Evolutionary conservation across 2,888 invertebrate genomes (phyloP).

Genomic region (Cephus sareptanus): DNA sequence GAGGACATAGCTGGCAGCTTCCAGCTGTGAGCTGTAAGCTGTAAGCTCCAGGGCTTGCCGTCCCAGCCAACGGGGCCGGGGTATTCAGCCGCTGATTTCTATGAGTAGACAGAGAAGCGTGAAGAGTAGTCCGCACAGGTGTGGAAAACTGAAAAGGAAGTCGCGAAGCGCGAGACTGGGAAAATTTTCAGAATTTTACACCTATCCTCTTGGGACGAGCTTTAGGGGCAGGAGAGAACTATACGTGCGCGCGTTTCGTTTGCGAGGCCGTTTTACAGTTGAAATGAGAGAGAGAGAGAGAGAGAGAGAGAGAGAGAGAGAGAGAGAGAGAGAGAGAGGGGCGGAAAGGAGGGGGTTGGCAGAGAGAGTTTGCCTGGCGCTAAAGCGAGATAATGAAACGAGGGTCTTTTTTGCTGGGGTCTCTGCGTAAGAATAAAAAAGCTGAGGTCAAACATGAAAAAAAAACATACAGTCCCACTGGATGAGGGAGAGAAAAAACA

Average conservation of each 20-base stretch:
- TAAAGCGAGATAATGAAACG: slow-evolving; percentile 22
- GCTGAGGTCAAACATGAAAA: neutral
- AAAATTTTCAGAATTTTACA: neutral
- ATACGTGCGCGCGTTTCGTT: neutral
- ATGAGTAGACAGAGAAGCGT: neutral
- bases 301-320: neutral
- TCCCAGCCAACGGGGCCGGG: neutral
- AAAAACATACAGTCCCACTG: neutral
- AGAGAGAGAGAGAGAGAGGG: neutral
- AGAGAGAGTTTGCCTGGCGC: slow-evolving; percentile 13
- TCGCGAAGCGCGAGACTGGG: neutral
- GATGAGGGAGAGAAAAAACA: neutral
- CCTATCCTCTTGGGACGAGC: neutral
- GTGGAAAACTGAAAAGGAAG: neutral
- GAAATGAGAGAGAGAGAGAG: neutral
- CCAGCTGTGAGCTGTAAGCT: neutral
- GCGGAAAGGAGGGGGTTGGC: neutral
- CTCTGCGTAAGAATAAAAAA: slow-evolving; percentile 1
- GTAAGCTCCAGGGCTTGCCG: neutral
- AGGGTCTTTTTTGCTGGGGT: slow-evolving; percentile 14
- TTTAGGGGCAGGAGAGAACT: neutral
- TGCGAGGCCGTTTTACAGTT: neutral
- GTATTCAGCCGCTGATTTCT: slow-evolving; percentile 1
- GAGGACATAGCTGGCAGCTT: neutral
- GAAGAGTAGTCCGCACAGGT: neutral